phyloP scores from a whole-genome alignment of 1,140 invertebrate genomes.

The Amyelois transitella region DNA sequence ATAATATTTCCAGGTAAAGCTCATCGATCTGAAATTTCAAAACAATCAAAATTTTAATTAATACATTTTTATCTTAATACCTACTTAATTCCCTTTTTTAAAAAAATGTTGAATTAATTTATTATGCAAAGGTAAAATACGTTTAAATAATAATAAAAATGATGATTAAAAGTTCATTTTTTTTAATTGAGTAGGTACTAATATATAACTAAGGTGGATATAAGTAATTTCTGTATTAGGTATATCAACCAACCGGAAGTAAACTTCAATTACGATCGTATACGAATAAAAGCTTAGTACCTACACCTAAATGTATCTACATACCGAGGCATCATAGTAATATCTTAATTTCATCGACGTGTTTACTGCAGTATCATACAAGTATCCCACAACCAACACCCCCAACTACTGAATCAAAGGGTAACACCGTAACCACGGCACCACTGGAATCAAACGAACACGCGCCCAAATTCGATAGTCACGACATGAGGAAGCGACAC shows the following conservation, averaged over 20 bases:
- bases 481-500: slow-evolving; percentile 9
- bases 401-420: slow-evolving; percentile 16
- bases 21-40: slow-evolving; percentile 86
- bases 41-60: slow-evolving; percentile 7
- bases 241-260: too few relatives aligned
- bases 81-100: too few relatives aligned
- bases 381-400: slow-evolving; percentile 15
- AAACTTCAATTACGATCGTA: too few relatives aligned
- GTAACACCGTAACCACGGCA: slow-evolving; percentile 22
- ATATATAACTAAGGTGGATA: too few relatives aligned
- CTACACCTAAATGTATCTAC: slow-evolving; percentile 7
- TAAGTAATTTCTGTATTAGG: too few relatives aligned
- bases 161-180: too few relatives aligned
- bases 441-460: slow-evolving; percentile 25
- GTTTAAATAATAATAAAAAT: too few relatives aligned
- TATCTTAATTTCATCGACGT: slow-evolving; percentile 56
- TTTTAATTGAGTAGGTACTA: too few relatives aligned
- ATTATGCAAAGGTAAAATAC: too few relatives aligned
- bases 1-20: slow-evolving; percentile 93
- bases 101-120: slow-evolving; percentile 4
- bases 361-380: not conserved
- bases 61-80: too few relatives aligned
- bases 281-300: too few relatives aligned
- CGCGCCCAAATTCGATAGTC: slow-evolving; percentile 28
- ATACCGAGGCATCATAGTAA: slow-evolving; percentile 65